phyloP scores from a whole-genome alignment of 2,888 invertebrate genomes.

The Dolomedes plantarius region DNA sequence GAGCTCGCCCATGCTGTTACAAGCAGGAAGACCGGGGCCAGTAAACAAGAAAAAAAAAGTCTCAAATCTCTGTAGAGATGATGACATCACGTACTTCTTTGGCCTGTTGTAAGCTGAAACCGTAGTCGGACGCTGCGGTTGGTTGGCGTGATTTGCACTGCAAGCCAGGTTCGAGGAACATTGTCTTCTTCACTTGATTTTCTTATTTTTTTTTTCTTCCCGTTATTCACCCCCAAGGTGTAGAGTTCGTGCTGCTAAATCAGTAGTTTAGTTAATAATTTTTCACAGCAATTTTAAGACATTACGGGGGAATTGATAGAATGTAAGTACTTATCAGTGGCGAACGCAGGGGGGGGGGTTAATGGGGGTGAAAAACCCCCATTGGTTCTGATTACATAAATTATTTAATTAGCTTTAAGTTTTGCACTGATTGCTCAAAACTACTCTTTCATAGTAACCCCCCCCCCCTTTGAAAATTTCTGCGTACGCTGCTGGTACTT shows the following conservation, averaged over 20 bases:
- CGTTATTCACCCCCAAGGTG: not conserved
- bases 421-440: no score
- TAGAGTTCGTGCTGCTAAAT: not conserved
- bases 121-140: not conserved
- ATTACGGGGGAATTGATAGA: no score
- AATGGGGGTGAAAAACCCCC: no score
- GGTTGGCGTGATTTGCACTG: not conserved
- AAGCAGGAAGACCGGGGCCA: slow-evolving; percentile 7
- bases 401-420: no score
- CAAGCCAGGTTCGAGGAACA: not conserved
- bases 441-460: no score
- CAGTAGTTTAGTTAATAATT: not conserved
- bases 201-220: not conserved
- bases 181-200: not conserved
- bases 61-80: slow-evolving; percentile 28
- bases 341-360: no score
- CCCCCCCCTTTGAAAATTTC: no score
- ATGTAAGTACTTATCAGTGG: no score
- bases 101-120: slow-evolving; percentile 31
- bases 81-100: slow-evolving; percentile 50
- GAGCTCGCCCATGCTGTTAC: not conserved
- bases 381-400: no score
- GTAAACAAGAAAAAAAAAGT: slow-evolving; percentile 3
- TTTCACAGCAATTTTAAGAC: no score
- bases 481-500: no score